Evolutionary conservation across 2,888 invertebrate species (phyloP).

Genomic region (Heliconius sara): DNA sequence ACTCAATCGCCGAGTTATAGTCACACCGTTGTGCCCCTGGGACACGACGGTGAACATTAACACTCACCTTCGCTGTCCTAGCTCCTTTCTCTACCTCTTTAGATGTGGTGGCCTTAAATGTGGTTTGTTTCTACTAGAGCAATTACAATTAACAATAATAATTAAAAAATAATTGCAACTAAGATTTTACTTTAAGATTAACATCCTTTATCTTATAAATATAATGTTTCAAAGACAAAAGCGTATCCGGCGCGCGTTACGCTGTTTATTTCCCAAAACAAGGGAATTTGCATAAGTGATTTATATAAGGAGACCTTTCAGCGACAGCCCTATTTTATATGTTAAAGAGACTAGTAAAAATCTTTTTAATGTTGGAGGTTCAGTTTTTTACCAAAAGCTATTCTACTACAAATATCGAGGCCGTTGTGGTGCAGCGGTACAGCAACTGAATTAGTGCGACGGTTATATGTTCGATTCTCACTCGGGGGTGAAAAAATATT

Average conservation of each 20-base stretch:
- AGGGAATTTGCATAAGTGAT: conserved; percentile 50
- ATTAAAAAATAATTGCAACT: neutral
- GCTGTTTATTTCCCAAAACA: conserved; percentile 45
- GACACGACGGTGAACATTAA: too few relatives aligned
- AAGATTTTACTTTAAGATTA: neutral
- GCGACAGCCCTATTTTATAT: conserved; percentile 37
- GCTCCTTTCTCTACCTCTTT: too few relatives aligned
- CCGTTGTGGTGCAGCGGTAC: too few relatives aligned
- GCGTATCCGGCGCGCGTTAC: conserved; percentile 37
- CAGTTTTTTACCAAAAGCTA: neutral
- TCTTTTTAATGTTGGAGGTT: neutral
- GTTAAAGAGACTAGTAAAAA: conserved; percentile 20
- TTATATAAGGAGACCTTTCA: conserved; percentile 43
- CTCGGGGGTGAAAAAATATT: too few relatives aligned
- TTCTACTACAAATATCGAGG: too few relatives aligned
- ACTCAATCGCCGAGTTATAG: too few relatives aligned
- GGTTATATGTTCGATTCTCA: too few relatives aligned
- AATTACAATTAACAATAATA: neutral
- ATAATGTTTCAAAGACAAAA: conserved; percentile 29
- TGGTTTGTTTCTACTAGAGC: too few relatives aligned
- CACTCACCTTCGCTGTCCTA: too few relatives aligned
- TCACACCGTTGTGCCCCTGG: too few relatives aligned
- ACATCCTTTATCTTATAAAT: conserved; percentile 21
- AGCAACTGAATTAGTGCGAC: too few relatives aligned
- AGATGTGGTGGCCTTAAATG: too few relatives aligned